Percentiles rank a stretch among this genome's conserved stretches.
Evolutionary conservation across 2,888 invertebrate species (phyloP).

Genomic region (Chloromyia formosa): DNA sequence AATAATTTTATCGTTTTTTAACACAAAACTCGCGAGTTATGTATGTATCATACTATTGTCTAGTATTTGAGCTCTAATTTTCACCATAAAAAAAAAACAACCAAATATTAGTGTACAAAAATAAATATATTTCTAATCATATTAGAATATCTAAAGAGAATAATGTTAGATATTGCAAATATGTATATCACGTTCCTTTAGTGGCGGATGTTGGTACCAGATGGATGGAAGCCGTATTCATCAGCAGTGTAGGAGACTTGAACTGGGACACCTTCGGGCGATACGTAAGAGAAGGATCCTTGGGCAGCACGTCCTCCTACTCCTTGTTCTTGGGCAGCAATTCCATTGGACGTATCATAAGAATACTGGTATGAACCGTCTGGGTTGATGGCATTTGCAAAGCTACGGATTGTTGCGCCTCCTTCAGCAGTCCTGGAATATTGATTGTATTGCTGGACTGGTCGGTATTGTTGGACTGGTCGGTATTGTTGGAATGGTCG

Average conservation of each 20-base stretch:
- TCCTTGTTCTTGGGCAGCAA: constrained; percentile 68
- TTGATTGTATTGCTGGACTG: background rate
- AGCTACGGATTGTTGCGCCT: constrained; percentile 63
- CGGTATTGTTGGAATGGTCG: too few relatives aligned
- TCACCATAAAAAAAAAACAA: too few relatives aligned
- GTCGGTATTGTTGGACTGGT: too few relatives aligned
- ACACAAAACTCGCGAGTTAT: too few relatives aligned
- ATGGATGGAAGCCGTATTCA: constrained; percentile 34
- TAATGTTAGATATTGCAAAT: constrained; percentile 12
- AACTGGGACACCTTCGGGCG: constrained; percentile 66
- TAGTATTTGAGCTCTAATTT: too few relatives aligned
- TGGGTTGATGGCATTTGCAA: constrained; percentile 21
- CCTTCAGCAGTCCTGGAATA: constrained; percentile 10
- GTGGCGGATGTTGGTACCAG: constrained; percentile 13
- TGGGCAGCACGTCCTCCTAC: constrained; percentile 59
- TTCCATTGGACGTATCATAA: constrained; percentile 71
- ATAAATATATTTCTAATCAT: too few relatives aligned
- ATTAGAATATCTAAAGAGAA: background rate
- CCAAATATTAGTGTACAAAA: too few relatives aligned
- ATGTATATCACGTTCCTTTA: background rate
- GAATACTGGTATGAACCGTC: constrained; percentile 54
- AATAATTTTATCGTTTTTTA: too few relatives aligned
- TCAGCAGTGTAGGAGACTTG: constrained; percentile 60
- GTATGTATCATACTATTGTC: too few relatives aligned
- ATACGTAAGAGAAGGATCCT: constrained; percentile 65